Evolutionary conservation across 2,888 invertebrate species (phyloP).

Genomic region (Agyllia agylla): DNA sequence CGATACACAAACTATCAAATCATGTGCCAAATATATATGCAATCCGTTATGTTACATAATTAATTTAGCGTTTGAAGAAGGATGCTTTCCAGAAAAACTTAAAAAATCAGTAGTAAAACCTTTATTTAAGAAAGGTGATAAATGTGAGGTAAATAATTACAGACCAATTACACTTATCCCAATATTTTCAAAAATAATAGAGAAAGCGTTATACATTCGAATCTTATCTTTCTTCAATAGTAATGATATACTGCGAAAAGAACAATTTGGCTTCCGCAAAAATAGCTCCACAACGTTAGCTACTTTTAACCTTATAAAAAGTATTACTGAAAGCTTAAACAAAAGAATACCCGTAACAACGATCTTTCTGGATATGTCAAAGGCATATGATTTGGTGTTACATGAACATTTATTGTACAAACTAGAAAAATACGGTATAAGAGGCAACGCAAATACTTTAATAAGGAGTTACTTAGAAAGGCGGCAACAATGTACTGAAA

Average conservation of each 20-base stretch:
- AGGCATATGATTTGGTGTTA: slow-evolving; percentile 82
- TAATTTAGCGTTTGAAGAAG: slow-evolving; percentile 15
- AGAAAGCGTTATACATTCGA: neutral
- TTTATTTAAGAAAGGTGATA: neutral
- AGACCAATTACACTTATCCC: neutral
- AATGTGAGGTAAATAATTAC: neutral
- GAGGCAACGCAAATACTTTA: slow-evolving; percentile 28
- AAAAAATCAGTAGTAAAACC: slow-evolving; percentile 6
- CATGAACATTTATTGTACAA: slow-evolving; percentile 36
- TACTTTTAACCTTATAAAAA: slow-evolving; percentile 39
- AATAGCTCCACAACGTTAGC: slow-evolving; percentile 49
- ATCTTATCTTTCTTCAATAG: slow-evolving; percentile 22
- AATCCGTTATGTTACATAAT: neutral
- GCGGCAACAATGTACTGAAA: slow-evolving; percentile 46
- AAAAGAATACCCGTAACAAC: slow-evolving; percentile 28
- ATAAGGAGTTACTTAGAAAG: neutral
- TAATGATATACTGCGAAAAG: slow-evolving; percentile 18
- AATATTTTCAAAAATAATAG: neutral
- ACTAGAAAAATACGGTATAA: slow-evolving; percentile 41
- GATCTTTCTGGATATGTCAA: slow-evolving; percentile 81
- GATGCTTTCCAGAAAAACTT: neutral
- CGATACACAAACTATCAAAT: slow-evolving; percentile 9
- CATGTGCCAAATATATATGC: slow-evolving; percentile 1
- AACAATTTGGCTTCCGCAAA: slow-evolving; percentile 39
- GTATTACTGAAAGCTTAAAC: slow-evolving; percentile 31